A percentile compares a stretch with the other conserved stretches of the same genome.
Conservation (phyloP, 2,888 invertebrate species). For the Physocephala rufipes region DNA sequence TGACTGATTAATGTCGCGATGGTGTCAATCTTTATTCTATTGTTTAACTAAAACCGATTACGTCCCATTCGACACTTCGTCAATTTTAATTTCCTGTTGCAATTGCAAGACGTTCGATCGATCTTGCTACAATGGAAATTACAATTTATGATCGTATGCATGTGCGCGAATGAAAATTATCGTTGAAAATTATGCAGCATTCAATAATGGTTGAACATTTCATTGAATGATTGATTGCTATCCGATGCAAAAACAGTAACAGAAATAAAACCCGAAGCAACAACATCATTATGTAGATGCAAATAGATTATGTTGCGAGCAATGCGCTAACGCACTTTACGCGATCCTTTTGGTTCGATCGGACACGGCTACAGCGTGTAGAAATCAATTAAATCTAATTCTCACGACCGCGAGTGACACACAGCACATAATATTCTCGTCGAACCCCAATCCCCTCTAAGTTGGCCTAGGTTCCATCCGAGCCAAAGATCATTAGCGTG, state of each 20-base stretch:
- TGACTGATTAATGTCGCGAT: conserved; percentile 44
- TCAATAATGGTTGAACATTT: conserved; percentile 24
- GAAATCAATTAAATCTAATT: conserved; percentile 65
- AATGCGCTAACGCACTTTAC: conserved; percentile 45
- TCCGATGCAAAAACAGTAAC: not conserved
- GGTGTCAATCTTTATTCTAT: conserved; percentile 28
- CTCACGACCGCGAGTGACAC: conserved; percentile 61
- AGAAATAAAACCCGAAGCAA: not conserved
- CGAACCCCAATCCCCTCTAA: conserved; percentile 52
- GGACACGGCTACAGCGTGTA: conserved; percentile 54
- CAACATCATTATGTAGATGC: conserved; percentile 6
- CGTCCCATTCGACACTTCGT: conserved; percentile 2
- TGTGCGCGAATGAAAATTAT: conserved; percentile 37
- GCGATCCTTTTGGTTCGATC: conserved; percentile 48
- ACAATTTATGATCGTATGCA: conserved; percentile 39
- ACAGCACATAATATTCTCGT: conserved; percentile 51
- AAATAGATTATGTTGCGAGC: conserved; percentile 38
- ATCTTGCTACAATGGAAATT: conserved; percentile 36
- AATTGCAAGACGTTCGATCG: conserved; percentile 21
- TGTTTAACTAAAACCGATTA: not conserved
- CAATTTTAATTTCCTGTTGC: conserved; percentile 45
- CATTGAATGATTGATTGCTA: not conserved
- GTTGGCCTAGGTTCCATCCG: conserved; percentile 18
- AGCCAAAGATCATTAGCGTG: conserved; percentile 46
- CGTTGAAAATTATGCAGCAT: conserved; percentile 24